phyloP scores from a whole-genome alignment of 2,888 invertebrate species.

The Tupiocoris notatus region DNA sequence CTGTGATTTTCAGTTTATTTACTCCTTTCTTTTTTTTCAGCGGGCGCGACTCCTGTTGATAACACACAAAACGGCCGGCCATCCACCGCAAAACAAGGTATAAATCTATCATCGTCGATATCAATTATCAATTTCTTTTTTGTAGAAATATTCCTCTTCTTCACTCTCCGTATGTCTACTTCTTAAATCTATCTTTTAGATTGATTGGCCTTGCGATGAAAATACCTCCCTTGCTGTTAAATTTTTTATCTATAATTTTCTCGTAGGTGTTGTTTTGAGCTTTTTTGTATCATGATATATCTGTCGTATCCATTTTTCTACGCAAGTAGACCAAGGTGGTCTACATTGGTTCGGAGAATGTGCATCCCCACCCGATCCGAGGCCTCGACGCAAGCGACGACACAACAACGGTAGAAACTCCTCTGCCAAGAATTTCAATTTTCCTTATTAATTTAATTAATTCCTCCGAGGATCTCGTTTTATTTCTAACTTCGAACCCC shows the following conservation, averaged over 20 bases:
- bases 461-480: neutral
- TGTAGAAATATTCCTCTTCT: too few relatives aligned
- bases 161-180: too few relatives aligned
- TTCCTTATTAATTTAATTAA: neutral
- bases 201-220: too few relatives aligned
- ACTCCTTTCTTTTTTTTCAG: too few relatives aligned
- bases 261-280: slow-evolving; percentile 3
- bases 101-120: too few relatives aligned
- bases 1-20: too few relatives aligned
- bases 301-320: neutral
- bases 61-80: slow-evolving; percentile 55
- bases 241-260: too few relatives aligned
- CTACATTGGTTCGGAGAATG: slow-evolving; percentile 46
- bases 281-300: neutral
- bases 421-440: neutral
- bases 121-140: too few relatives aligned
- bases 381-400: slow-evolving; percentile 32
- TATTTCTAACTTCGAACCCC: neutral
- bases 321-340: slow-evolving; percentile 5
- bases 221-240: too few relatives aligned
- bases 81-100: slow-evolving; percentile 51
- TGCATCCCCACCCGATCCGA: slow-evolving; percentile 34
- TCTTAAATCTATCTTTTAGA: too few relatives aligned
- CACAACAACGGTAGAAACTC: slow-evolving; percentile 17
- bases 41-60: slow-evolving; percentile 58